phyloP scores from a whole-genome alignment of 35 echinoderm and acorn worm species.

The Lytechinus pictus region DNA sequence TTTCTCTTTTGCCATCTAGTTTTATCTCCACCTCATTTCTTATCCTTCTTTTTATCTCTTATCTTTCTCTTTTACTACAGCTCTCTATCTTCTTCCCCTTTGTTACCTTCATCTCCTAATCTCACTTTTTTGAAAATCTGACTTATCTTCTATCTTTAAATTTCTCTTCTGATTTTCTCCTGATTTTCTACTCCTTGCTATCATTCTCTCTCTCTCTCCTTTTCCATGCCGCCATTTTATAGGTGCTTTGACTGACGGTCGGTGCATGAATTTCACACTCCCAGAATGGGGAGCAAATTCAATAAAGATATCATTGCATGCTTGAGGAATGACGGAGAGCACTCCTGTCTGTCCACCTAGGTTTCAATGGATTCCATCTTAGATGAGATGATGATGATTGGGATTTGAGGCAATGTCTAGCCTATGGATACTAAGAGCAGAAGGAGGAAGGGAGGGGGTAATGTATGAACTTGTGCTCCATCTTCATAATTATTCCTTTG shows the following conservation, averaged over 20 bases:
- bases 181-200: neutral
- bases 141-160: neutral
- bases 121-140: neutral
- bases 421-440: neutral
- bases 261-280: conserved; percentile 10
- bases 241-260: conserved; percentile 15
- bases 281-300: conserved; percentile 33
- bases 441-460: neutral
- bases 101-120: neutral
- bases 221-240: neutral
- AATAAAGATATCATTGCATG: conserved; percentile 33
- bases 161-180: neutral
- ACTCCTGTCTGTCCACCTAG: conserved; percentile 30
- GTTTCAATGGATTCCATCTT: neutral
- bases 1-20: neutral
- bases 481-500: neutral
- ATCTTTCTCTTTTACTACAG: neutral
- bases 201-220: neutral
- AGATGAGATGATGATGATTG: neutral
- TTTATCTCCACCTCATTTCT: neutral
- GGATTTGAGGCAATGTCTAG: neutral
- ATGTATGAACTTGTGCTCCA: neutral
- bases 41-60: neutral
- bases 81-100: neutral
- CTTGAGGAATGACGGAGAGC: conserved; percentile 17